Base-by-base conservation (phyloP, 1,140 invertebrate genomes). In the Mesaphorura yosii region DNA sequence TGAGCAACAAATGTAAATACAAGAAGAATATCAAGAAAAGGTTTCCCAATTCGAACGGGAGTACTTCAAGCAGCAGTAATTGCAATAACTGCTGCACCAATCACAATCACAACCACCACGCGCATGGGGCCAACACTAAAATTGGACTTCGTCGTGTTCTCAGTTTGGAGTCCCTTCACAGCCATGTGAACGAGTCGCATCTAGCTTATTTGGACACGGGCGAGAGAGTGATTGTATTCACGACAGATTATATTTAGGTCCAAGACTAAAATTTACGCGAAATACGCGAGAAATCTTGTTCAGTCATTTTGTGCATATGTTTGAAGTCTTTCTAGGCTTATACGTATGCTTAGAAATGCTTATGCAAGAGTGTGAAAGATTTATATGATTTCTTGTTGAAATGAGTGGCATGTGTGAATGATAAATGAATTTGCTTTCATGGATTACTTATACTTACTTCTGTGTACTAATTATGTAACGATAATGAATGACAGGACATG, bases 171-270 rank as follows among this genome's bases (percentile, higher is more conserved):
- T 53, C 48, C 25, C 50, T 60, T 37, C 48, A 56, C 23, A 38
- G 44, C 19, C 49, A 45, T 29, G 39, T 51, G 17, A 55, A 51
- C 53, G 49, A 51, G 7, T 40, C 49, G 15, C 44, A 52, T 26
- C 31, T 60, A 12, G 52, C 54, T 14, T 60, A 60, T 51, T 54
- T 60, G 37, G 58, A 60, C 47, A 60, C 58, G 12, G 58, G 58
- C 34, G 58, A 60, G 23, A 34, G 55, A 47, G 58, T 60, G n/a
- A 60, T 55, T 14, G 54, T 57, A 40, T 60, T 60, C 48, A 57
- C 46, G 7, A 48, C 46, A 22, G 46, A 48, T 20, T 60, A 45
- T 57, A 51, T 52, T 25, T 46, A 51, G 31, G 26, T 3, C 3
- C 17, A 19, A 37, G 5, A 23, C 26, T 10, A 10, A 51, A 17